These are phyloP conservation scores for Chaitophorus viminalis DNA, from an alignment of 2,888 invertebrate genomes.

Conservation along the genomic window DNA sequence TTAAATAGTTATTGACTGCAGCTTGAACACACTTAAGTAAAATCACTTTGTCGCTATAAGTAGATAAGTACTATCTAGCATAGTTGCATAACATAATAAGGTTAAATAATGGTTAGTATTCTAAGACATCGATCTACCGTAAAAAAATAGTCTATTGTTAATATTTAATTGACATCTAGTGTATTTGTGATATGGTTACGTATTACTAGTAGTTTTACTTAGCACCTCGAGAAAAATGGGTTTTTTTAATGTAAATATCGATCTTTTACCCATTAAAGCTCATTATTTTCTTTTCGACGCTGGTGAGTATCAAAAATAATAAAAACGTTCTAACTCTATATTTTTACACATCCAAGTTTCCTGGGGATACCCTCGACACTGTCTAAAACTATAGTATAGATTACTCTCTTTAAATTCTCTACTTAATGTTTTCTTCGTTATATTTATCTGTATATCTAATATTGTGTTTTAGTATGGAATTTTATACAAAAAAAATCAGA, in stretches of 20 bases:
- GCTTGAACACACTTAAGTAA: too few relatives aligned
- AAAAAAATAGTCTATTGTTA: not conserved
- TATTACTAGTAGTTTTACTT: too few relatives aligned
- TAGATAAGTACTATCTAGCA: not conserved
- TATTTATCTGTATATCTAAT: too few relatives aligned
- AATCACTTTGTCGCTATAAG: too few relatives aligned
- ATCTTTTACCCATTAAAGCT: conserved; percentile 62
- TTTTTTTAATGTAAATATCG: conserved; percentile 22
- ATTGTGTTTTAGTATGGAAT: too few relatives aligned
- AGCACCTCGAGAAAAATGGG: not conserved
- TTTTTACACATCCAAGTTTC: too few relatives aligned
- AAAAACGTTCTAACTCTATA: not conserved
- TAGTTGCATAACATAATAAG: not conserved
- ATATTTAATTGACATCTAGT: not conserved
- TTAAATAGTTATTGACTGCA: too few relatives aligned
- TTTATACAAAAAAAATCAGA: too few relatives aligned
- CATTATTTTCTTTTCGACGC: conserved; percentile 63
- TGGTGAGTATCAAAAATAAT: conserved; percentile 52
- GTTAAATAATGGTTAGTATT: not conserved
- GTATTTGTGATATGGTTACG: not conserved
- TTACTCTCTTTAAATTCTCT: too few relatives aligned
- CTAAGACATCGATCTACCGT: not conserved
- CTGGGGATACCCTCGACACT: too few relatives aligned
- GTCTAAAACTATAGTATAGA: too few relatives aligned
- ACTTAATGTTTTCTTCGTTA: too few relatives aligned